Evolutionary conservation across 64 coral and sea anemone species (phyloP).

Genomic region (Anthopleura sola): DNA sequence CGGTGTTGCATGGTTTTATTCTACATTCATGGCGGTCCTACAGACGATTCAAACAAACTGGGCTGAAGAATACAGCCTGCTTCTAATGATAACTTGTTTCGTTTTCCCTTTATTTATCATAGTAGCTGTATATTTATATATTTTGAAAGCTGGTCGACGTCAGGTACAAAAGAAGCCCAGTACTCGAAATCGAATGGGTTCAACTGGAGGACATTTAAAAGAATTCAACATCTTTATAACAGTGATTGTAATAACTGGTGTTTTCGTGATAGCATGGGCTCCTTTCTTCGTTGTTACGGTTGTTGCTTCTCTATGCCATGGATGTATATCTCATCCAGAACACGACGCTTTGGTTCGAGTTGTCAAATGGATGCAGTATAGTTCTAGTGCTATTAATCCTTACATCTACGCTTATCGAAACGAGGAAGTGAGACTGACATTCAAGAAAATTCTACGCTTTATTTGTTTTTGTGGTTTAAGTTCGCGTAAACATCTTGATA

Average conservation of each 20-base stretch:
- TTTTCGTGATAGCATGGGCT: constrained; percentile 67
- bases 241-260: constrained; percentile 45
- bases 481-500: background rate
- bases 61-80: constrained; percentile 35
- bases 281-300: constrained; percentile 65
- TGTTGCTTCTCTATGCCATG: constrained; percentile 43
- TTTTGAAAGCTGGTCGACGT: constrained; percentile 51
- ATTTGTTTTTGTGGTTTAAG: background rate
- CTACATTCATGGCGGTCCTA: constrained; percentile 36
- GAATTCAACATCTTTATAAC: constrained; percentile 50
- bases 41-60: constrained; percentile 60
- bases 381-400: constrained; percentile 45
- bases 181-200: constrained; percentile 4
- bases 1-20: constrained; percentile 44
- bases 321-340: background rate
- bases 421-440: constrained; percentile 17
- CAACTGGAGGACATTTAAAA: constrained; percentile 31
- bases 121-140: constrained; percentile 37
- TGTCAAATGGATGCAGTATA: constrained; percentile 82
- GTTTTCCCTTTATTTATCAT: constrained; percentile 63
- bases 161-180: constrained; percentile 20
- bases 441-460: constrained; percentile 26
- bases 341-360: constrained; percentile 30
- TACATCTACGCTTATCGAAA: constrained; percentile 64
- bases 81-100: constrained; percentile 46